A percentile compares a stretch with the other conserved stretches of the same genome.
These are phyloP conservation scores for Colletes collaris DNA, from an alignment of 2,888 invertebrate species.

Conservation along the genomic window DNA sequence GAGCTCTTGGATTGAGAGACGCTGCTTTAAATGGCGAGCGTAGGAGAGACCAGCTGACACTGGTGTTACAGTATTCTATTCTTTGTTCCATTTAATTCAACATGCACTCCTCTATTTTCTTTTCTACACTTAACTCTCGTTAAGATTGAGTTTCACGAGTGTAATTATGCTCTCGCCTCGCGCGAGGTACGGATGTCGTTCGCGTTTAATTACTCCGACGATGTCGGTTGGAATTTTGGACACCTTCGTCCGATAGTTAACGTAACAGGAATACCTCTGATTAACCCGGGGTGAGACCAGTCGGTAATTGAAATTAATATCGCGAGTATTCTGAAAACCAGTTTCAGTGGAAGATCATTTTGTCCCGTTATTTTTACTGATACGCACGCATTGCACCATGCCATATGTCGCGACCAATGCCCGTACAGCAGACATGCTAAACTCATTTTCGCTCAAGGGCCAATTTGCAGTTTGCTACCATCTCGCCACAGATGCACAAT, in stretches of 20 bases:
- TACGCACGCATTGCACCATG: constrained; percentile 39
- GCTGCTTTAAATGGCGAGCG: no score
- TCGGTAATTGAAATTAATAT: constrained; percentile 40
- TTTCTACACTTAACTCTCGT: not conserved
- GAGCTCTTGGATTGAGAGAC: no score
- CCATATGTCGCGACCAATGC: constrained; percentile 34
- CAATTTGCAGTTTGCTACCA: no score
- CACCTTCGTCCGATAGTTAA: not conserved
- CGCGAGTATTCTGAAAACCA: constrained; percentile 58
- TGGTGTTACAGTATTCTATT: no score
- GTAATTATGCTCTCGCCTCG: constrained; percentile 9
- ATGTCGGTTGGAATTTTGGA: not conserved
- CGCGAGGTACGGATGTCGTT: constrained; percentile 13
- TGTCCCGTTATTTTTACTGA: constrained; percentile 68
- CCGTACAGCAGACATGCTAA: not conserved
- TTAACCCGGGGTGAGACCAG: constrained; percentile 12
- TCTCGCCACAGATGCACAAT: no score
- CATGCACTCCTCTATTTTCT: not conserved
- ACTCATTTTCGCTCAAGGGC: no score
- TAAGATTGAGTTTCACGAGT: not conserved
- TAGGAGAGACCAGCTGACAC: not conserved
- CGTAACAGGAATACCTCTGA: constrained; percentile 27
- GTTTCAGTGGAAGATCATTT: constrained; percentile 58
- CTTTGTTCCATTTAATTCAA: not conserved
- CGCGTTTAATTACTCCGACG: constrained; percentile 16